These are phyloP conservation scores for Lanius collurio DNA, from an alignment of 2,113 vertebrate species.

Conservation along the genomic window DNA sequence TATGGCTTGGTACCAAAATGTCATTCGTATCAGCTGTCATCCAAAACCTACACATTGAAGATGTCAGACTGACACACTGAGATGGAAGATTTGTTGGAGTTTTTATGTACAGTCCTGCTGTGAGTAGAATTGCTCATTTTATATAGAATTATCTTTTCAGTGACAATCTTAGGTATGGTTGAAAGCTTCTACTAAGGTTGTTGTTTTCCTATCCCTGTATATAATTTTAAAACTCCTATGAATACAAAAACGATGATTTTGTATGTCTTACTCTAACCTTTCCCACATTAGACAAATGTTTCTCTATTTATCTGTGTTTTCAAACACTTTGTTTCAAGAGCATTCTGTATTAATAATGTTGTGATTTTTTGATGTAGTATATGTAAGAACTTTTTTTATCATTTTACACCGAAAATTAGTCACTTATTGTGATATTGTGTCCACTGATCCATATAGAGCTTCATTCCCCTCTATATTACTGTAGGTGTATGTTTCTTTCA, in stretches of 20 bases:
- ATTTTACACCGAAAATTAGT: neutral
- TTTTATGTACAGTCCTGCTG: constrained; percentile 78
- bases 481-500: accelerated
- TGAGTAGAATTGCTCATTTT: constrained; percentile 78
- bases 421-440: neutral
- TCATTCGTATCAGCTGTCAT: constrained; percentile 75
- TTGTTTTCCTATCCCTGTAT: neutral
- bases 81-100: constrained; percentile 76
- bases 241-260: neutral
- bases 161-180: neutral
- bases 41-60: constrained; percentile 75
- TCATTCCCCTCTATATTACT: neutral
- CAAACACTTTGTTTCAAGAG: neutral
- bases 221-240: neutral
- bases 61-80: constrained; percentile 80
- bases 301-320: neutral
- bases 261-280: neutral
- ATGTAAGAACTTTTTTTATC: neutral
- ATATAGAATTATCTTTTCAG: constrained; percentile 66
- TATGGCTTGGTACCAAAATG: constrained; percentile 67
- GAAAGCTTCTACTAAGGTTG: constrained; percentile 8
- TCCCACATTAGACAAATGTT: neutral
- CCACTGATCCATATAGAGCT: neutral
- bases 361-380: neutral
- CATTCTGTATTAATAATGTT: neutral